Conservation (phyloP, 2,888 invertebrate species). For the Tetanocera ferruginea region DNA sequence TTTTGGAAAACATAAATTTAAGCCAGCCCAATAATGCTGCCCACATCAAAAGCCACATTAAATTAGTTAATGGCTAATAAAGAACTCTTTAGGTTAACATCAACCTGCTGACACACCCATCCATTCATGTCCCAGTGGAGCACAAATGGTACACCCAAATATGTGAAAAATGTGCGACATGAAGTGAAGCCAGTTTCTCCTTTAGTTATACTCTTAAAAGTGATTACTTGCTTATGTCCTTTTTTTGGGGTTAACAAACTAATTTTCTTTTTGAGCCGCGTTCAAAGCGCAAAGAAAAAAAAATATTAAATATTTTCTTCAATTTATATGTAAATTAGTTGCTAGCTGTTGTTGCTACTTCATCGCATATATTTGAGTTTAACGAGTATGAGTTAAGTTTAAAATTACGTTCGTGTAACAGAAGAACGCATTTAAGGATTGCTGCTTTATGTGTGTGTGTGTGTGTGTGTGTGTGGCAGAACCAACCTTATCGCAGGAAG, state of each 20-base stretch:
- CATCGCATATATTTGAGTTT: neutral
- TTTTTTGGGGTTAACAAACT: slow-evolving; percentile 4
- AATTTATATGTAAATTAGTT: slow-evolving; percentile 32
- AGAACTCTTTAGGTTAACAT: neutral
- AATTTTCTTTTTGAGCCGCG: neutral
- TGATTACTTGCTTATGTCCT: neutral
- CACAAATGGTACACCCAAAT: neutral
- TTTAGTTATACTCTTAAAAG: neutral
- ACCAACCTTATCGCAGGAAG: neutral
- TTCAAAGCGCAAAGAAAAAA: neutral
- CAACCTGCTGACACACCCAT: neutral
- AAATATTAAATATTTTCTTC: slow-evolving; percentile 12
- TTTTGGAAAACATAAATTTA: neutral
- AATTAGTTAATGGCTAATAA: neutral
- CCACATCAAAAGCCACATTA: neutral
- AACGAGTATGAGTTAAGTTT: too few relatives aligned
- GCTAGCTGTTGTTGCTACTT: neutral
- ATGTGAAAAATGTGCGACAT: neutral
- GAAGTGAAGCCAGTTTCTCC: neutral
- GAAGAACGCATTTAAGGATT: too few relatives aligned
- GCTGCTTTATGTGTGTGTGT: too few relatives aligned
- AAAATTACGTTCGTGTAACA: too few relatives aligned
- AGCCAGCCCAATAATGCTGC: neutral
- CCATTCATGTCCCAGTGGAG: neutral
- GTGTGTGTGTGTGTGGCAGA: too few relatives aligned